A percentile compares a stretch with the other conserved stretches of the same genome.
phyloP scores from a whole-genome alignment of 2,113 vertebrate species.

The Melierax canorus region DNA sequence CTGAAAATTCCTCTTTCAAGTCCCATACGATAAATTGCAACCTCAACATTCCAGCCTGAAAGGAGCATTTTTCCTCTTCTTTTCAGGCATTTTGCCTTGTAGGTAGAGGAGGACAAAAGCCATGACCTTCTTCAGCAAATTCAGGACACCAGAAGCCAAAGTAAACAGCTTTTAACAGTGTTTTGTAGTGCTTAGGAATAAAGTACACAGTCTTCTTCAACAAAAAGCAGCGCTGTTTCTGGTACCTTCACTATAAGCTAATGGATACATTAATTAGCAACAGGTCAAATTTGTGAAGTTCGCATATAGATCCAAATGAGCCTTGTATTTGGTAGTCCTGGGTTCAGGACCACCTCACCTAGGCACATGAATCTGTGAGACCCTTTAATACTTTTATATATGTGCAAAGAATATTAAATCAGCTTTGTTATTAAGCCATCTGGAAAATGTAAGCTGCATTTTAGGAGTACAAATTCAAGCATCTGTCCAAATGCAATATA shows the following conservation, averaged over 20 bases:
- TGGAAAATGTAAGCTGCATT: slow-evolving; percentile 41
- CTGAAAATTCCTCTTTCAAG: slow-evolving; percentile 64
- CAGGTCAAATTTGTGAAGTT: not conserved
- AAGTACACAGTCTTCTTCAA: not conserved
- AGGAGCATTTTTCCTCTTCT: slow-evolving; percentile 43
- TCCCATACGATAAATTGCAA: not conserved
- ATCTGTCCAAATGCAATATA: not conserved
- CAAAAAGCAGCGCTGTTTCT: not conserved
- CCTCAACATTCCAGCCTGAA: slow-evolving; percentile 46
- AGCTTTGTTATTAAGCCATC: slow-evolving; percentile 15
- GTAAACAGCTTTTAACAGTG: not conserved
- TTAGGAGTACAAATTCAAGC: not conserved
- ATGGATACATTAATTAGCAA: not conserved
- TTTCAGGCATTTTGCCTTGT: slow-evolving; percentile 1
- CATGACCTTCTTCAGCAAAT: not conserved
- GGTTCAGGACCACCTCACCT: not conserved
- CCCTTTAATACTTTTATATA: not conserved
- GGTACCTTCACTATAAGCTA: not conserved
- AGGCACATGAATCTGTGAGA: not conserved
- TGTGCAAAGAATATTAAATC: slow-evolving; percentile 1
- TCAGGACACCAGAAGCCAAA: not conserved
- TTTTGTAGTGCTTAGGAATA: not conserved
- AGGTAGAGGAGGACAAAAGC: slow-evolving; percentile 16
- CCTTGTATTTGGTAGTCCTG: not conserved
- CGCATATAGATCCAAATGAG: not conserved